Conservation (phyloP, 2,888 invertebrate species). For the Hyposoter dolosus region DNA sequence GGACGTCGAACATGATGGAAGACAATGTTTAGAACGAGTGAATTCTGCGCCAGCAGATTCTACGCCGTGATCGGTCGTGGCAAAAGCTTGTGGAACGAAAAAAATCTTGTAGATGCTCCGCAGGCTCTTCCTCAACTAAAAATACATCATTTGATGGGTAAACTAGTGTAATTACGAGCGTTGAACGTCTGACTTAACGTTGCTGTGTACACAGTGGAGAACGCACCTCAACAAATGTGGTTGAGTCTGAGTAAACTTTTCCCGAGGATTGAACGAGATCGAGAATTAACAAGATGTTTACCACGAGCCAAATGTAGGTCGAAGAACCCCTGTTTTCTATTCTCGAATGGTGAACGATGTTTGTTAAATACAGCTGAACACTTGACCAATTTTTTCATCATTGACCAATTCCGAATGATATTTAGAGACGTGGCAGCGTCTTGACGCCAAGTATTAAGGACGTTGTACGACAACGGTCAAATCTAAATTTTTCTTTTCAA, state of each 20-base stretch:
- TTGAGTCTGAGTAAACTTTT: conserved; percentile 19
- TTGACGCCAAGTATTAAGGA: too few relatives aligned
- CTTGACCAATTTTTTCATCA: background rate
- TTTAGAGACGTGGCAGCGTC: too few relatives aligned
- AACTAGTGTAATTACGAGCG: conserved; percentile 28
- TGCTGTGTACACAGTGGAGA: conserved; percentile 6
- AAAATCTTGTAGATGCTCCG: background rate
- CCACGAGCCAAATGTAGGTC: conserved; percentile 24
- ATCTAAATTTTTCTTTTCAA: too few relatives aligned
- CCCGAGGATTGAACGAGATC: conserved; percentile 7
- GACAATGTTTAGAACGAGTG: background rate
- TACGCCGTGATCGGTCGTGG: conserved; percentile 8
- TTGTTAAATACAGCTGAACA: background rate
- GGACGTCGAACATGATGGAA: background rate
- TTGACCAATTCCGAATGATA: too few relatives aligned
- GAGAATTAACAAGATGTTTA: conserved; percentile 27
- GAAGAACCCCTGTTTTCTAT: conserved; percentile 22
- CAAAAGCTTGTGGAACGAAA: conserved; percentile 1
- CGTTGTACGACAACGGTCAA: too few relatives aligned
- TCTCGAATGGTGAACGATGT: background rate
- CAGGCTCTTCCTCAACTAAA: conserved; percentile 17
- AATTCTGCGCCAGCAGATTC: background rate
- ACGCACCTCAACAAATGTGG: conserved; percentile 9
- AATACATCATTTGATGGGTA: conserved; percentile 31
- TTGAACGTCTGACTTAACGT: conserved; percentile 29